phyloP scores from a whole-genome alignment of 1,140 invertebrate species.

The Prorops nasuta region DNA sequence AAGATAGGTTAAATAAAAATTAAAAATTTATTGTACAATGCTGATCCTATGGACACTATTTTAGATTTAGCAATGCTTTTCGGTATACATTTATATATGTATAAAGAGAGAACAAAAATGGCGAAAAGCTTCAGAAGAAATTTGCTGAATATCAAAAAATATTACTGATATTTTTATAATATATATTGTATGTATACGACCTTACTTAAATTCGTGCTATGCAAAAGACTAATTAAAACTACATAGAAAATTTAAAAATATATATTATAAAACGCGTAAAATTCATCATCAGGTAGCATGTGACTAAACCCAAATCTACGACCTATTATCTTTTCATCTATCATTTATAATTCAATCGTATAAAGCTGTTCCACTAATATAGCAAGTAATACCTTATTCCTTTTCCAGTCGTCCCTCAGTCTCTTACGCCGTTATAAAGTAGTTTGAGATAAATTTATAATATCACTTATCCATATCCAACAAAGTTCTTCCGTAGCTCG shows the following conservation, averaged over 20 bases:
- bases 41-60: not conserved
- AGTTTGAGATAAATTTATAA: too few relatives aligned
- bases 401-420: too few relatives aligned
- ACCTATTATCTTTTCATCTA: too few relatives aligned
- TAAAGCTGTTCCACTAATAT: too few relatives aligned
- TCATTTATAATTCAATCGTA: too few relatives aligned
- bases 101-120: slow-evolving; percentile 27
- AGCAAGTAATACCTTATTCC: too few relatives aligned
- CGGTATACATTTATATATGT: slow-evolving; percentile 26
- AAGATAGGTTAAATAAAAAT: slow-evolving; percentile 21
- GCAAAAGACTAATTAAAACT: too few relatives aligned
- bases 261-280: slow-evolving; percentile 19
- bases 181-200: too few relatives aligned
- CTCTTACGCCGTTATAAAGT: too few relatives aligned
- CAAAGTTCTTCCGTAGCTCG: slow-evolving; percentile 8
- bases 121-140: slow-evolving; percentile 17
- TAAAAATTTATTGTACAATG: slow-evolving; percentile 22
- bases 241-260: slow-evolving; percentile 16
- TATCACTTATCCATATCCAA: slow-evolving; percentile 22
- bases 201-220: too few relatives aligned
- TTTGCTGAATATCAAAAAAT: slow-evolving; percentile 29
- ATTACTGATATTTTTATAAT: too few relatives aligned
- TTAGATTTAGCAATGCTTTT: not conserved
- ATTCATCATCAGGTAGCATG: slow-evolving; percentile 14
- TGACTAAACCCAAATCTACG: slow-evolving; percentile 15